Conservation (phyloP, 2,797 vertebrate species). For the Pseudochirops corinnae region DNA sequence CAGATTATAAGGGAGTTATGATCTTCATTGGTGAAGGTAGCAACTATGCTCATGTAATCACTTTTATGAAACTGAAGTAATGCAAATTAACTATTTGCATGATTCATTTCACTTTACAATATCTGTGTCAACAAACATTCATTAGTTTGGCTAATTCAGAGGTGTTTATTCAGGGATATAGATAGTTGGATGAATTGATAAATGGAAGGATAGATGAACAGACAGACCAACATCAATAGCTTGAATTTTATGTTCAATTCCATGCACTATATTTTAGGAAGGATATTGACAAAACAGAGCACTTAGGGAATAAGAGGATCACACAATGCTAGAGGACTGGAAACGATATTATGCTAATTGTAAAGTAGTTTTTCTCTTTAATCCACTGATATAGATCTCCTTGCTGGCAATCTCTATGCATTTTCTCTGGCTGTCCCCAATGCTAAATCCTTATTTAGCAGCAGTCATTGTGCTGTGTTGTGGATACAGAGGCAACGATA, state of each 20-base stretch:
- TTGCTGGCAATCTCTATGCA: background rate
- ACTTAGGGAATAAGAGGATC: background rate
- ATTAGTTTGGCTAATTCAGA: background rate
- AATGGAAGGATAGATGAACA: background rate
- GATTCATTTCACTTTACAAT: background rate
- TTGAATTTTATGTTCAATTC: background rate
- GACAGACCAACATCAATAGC: background rate
- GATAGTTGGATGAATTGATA: background rate
- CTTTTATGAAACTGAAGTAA: background rate
- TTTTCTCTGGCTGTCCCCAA: background rate
- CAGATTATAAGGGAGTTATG: background rate
- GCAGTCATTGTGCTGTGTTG: background rate
- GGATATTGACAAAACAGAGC: background rate
- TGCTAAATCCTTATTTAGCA: background rate
- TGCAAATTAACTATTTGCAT: background rate
- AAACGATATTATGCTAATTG: background rate
- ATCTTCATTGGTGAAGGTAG: background rate
- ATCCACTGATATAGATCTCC: background rate
- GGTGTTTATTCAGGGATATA: background rate
- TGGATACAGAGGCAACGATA: background rate
- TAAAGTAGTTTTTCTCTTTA: background rate
- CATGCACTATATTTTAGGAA: background rate
- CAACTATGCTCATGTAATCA: no score
- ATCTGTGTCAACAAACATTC: background rate
- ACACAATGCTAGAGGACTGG: background rate